These are phyloP conservation scores for Chionomys nivalis DNA, from an alignment of 2,113 vertebrate genomes.

Conservation along the genomic window DNA sequence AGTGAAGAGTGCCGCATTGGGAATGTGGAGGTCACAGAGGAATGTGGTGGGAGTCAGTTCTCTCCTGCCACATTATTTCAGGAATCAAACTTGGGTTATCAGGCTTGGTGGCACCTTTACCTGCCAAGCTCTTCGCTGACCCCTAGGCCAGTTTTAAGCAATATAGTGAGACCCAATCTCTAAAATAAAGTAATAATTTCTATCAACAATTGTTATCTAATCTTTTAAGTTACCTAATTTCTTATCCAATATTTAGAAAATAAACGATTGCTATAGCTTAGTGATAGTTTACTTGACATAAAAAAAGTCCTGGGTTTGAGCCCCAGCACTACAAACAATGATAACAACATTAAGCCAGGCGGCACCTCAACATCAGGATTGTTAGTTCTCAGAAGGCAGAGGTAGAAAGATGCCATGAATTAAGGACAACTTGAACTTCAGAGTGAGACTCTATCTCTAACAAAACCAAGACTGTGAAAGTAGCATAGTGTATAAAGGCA, in stretches of 20 bases:
- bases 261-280: background rate
- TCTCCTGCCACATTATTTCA: background rate
- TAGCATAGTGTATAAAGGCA: background rate
- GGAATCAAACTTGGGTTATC: background rate
- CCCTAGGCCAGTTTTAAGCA: background rate
- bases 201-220: background rate
- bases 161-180: background rate
- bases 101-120: background rate
- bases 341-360: background rate
- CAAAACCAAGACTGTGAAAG: background rate
- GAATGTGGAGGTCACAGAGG: background rate
- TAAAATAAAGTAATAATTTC: background rate
- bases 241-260: background rate
- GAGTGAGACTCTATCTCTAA: background rate
- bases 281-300: background rate
- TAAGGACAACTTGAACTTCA: background rate
- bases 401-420: background rate
- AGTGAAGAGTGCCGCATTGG: background rate
- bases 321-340: too few species aligned
- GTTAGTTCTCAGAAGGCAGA: background rate
- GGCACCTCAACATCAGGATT: background rate
- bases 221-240: background rate
- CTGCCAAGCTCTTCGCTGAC: background rate
- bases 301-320: background rate
- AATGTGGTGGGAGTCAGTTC: background rate